Conservation (phyloP, 2,888 invertebrate species). For the Pachydiplax longipennis region DNA sequence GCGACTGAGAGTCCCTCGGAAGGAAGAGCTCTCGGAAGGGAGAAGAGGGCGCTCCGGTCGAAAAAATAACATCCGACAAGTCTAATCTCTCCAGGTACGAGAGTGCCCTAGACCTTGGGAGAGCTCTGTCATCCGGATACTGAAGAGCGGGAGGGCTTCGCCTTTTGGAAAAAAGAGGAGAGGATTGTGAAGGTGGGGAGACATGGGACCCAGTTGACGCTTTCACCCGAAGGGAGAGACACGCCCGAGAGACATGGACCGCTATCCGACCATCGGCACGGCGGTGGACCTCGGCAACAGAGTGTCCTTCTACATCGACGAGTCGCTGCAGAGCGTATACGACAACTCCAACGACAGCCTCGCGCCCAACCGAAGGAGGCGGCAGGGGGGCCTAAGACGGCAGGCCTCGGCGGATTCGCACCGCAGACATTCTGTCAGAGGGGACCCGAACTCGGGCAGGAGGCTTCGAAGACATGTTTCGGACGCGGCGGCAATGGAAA, state of each 20-base stretch:
- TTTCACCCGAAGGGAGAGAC: not conserved
- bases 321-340: slow-evolving; percentile 32
- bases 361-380: not conserved
- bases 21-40: not conserved
- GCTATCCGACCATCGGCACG: slow-evolving; percentile 28
- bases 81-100: not conserved
- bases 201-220: not conserved
- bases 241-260: not conserved
- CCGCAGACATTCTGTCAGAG: not conserved
- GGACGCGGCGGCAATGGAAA: slow-evolving; percentile 22
- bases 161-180: not conserved
- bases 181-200: not conserved
- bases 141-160: not conserved
- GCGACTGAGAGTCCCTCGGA: not conserved
- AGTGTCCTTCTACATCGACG: slow-evolving; percentile 49
- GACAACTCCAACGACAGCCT: slow-evolving; percentile 11
- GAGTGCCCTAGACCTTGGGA: not conserved
- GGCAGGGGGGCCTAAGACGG: not conserved
- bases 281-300: slow-evolving; percentile 48
- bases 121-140: not conserved
- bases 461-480: slow-evolving; percentile 19
- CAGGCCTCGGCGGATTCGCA: not conserved
- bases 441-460: not conserved
- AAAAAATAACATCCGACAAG: slow-evolving; percentile 1
- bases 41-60: not conserved